Evolutionary conservation across 1,140 invertebrate genomes (phyloP), one percentile per base, ranked within the genome.

Genomic region (Temnothorax curvispinosus): DNA sequence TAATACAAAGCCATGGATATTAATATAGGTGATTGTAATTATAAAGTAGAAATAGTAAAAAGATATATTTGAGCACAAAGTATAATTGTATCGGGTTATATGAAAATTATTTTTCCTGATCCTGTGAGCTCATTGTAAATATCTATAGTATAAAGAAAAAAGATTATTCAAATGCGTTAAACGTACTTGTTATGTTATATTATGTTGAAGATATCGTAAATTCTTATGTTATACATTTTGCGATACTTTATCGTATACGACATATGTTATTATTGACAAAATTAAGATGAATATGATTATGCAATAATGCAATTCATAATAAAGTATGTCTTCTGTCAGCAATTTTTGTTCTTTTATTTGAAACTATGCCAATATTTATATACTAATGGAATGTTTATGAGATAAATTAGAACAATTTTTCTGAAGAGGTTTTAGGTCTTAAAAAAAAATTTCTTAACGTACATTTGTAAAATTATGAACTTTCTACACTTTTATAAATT

Each of bases 61-160:
- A 77, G 56, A 52, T 60, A 84, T 62, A 87, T 78, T 89, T 69
- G 56, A 87, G 85, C 67, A 77, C 58, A 87, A 85, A 85, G 18
- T 62, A 81, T 81, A 84, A 78, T 74, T 87, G 18, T 87, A 84
- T 80, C 87, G 60, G 62, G 54, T 77, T 64, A 62, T 47, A 74
- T 72, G 52, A 87, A 41, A 85, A 76, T 80, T 75, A 47, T 90
- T 80, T 72, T 90, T 88, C 52, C 74, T 58, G 69, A 78, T 32
- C 38, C 72, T 32, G 54, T 65, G 9, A 69, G 64, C 58, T 90
- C 81, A 78, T 75, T 90, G 89, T 90, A 90, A 90, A 90, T 90
- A 90, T 81, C 50, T 84, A 60, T 90, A 90, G 64, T 21, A 74
- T 90, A 90, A 82, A 88, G 52, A 6, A 88, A 69, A 27, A 54